phyloP scores from a whole-genome alignment of 2,113 vertebrate genomes.

The Phodopus roborovskii region DNA sequence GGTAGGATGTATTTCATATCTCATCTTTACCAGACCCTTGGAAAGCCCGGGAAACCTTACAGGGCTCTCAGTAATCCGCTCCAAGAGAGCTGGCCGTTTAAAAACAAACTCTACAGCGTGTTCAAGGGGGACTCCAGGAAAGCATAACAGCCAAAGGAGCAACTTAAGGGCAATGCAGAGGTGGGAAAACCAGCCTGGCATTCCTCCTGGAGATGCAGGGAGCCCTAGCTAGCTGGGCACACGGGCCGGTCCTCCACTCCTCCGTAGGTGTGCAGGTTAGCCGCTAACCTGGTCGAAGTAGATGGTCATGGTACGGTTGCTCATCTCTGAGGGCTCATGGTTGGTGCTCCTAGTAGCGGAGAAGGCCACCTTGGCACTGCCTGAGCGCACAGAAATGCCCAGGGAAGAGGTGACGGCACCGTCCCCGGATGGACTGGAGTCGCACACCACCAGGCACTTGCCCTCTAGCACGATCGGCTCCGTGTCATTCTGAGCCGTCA shows the following conservation, averaged over 20 bases:
- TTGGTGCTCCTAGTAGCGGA: constrained; percentile 97
- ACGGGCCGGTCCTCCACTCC: neutral
- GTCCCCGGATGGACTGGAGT: constrained; percentile 98
- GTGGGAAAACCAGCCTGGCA: neutral
- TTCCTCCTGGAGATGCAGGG: neutral
- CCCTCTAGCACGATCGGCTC: constrained; percentile 98
- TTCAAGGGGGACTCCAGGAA: neutral
- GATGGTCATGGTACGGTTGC: constrained; percentile 99
- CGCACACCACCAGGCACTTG: constrained; percentile 98
- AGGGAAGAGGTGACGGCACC: constrained; percentile 97
- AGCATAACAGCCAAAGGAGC: no score
- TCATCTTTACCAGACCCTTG: neutral
- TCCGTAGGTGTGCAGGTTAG: neutral
- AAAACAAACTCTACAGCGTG: neutral
- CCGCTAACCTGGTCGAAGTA: constrained; percentile 98
- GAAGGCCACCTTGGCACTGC: constrained; percentile 98
- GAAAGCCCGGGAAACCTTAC: neutral
- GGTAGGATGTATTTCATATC: neutral
- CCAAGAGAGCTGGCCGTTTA: neutral
- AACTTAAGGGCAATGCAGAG: no score
- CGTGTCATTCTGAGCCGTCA: constrained; percentile 95
- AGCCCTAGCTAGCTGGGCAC: neutral
- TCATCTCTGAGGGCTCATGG: constrained; percentile 98
- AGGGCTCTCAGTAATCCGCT: neutral
- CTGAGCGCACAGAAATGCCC: constrained; percentile 97